Conservation (phyloP, 2,797 vertebrate genomes). For the Myotis myotis region DNA sequence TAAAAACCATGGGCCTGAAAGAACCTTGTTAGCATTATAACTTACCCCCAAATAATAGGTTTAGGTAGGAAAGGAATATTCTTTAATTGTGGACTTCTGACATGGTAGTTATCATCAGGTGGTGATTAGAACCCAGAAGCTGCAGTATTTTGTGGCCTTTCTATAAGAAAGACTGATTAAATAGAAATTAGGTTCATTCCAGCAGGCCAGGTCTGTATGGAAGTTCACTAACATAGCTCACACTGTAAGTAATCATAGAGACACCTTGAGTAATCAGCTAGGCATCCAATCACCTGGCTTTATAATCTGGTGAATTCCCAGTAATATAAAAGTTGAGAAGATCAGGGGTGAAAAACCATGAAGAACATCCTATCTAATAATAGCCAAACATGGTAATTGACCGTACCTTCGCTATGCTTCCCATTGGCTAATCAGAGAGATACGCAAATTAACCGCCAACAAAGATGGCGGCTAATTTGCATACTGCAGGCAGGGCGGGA, state of each 20-base stretch:
- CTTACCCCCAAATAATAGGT: neutral
- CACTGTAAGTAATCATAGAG: neutral
- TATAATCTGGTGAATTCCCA: conserved; percentile 11
- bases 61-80: neutral
- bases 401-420: too few species aligned
- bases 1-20: neutral
- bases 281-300: neutral
- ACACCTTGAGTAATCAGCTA: neutral
- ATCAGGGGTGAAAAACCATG: neutral
- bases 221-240: neutral
- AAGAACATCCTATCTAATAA: neutral
- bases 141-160: neutral
- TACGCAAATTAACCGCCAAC: too few species aligned
- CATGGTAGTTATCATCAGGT: neutral
- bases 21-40: neutral
- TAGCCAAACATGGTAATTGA: too few species aligned
- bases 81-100: conserved; percentile 32
- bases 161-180: neutral
- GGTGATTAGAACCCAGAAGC: neutral
- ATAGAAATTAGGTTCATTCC: neutral
- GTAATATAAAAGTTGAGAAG: conserved; percentile 15
- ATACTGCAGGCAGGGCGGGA: too few species aligned
- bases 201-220: neutral
- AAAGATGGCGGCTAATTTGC: too few species aligned
- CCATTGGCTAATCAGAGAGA: too few species aligned